A percentile compares a stretch with the other conserved stretches of the same genome.
phyloP scores from a whole-genome alignment of 2,113 vertebrate species.

The Carassius carassius region DNA sequence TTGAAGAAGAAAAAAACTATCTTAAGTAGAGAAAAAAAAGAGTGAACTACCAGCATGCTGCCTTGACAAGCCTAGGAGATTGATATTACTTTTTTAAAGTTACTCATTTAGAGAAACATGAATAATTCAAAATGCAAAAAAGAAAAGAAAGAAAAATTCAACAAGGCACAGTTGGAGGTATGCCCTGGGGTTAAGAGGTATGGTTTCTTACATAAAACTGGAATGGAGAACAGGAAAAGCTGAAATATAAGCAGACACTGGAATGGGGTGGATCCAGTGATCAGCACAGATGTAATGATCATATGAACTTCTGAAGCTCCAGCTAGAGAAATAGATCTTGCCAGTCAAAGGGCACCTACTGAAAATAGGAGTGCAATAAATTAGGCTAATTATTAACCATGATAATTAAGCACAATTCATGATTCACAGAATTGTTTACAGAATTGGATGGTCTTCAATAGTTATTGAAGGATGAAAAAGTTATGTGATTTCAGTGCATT shows the following conservation, averaged over 20 bases:
- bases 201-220: neutral
- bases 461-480: neutral
- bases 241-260: neutral
- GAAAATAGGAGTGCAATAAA: too few relatives aligned
- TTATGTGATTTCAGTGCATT: neutral
- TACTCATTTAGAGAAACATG: neutral
- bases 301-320: too few relatives aligned
- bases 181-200: neutral
- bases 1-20: neutral
- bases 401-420: too few relatives aligned
- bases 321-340: too few relatives aligned
- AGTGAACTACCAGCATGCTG: neutral
- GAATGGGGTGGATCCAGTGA: neutral
- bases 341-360: too few relatives aligned
- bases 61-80: neutral
- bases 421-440: too few relatives aligned
- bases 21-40: neutral
- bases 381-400: too few relatives aligned
- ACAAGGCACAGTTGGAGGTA: neutral
- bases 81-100: neutral
- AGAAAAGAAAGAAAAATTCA: neutral
- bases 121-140: neutral
- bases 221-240: neutral
- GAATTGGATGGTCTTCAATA: neutral
- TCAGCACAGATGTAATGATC: too few relatives aligned